Base-by-base conservation (phyloP, 2,888 invertebrate species). In the Caenorhabditis sp. region DNA sequence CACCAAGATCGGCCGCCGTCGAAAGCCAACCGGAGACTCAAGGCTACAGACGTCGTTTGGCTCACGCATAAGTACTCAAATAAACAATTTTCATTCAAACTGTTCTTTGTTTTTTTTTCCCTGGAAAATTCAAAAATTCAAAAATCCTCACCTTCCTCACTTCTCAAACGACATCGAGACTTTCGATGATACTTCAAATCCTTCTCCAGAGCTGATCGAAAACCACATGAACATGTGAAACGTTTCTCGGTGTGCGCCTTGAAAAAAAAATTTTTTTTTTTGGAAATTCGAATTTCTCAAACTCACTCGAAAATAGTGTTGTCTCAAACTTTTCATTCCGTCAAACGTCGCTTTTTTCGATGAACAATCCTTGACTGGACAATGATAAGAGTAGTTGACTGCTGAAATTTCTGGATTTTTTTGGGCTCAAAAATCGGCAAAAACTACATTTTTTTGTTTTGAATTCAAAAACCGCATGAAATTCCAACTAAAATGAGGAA, bases 1-100 rank as follows among this genome's bases (percentile, higher is more conserved):
- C 81, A 75, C 73, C 80, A 61, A 71, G 81, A 55, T 77, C 81
- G 51, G 76, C 77, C 37, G 80, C 79, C 50, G 79, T 79, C 70
- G 79, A 79, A 66, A 37, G 66, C 26, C 57, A 58, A 50, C 66
- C 72, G 64, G 72, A 64, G 21, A 14, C 75, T 19, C 72, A 73
- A 64, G 69, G 71, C 71, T 76, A 76, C 76, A 75, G 78, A 72
- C 75, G 78, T 24, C 70, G 77, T 62, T 77, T 77, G 68, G 62
- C 70, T 31, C 73, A 74, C 62, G 73, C 65, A 59, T 77, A 77
- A 69, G 19, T 12, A 14, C 21, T 21, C 2, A 24, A 55, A 55
- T 55, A 55, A 55, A 55, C 55, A 26, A 26, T 62, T 19, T 24
- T 6, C 43, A 43, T 43, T 43, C 43, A 14, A 31, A n/a, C n/a